Conservation (phyloP, 1,140 invertebrate genomes). For the Cyrtorhinus lividipennis region DNA sequence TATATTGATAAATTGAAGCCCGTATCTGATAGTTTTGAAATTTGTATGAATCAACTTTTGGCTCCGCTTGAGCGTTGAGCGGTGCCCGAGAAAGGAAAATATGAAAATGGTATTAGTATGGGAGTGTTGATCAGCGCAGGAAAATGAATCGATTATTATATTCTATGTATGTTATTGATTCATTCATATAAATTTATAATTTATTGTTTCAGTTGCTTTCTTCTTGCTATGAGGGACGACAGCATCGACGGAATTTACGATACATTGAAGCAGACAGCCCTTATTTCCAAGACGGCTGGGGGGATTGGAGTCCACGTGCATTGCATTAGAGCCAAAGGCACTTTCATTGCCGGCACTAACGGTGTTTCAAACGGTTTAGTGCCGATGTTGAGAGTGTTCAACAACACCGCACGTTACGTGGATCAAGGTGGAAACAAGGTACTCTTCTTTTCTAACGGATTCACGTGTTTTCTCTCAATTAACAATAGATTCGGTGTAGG, state of each 20-base stretch:
- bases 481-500: no score
- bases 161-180: no score
- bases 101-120: no score
- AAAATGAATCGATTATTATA: no score
- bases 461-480: not conserved
- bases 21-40: no score
- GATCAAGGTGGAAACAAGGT: slow-evolving; percentile 96
- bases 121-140: no score
- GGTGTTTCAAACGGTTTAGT: slow-evolving; percentile 93
- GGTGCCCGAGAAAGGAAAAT: no score
- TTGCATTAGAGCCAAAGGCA: slow-evolving; percentile 83
- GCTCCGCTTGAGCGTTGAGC: no score
- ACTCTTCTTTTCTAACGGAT: slow-evolving; percentile 3
- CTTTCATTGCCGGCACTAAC: slow-evolving; percentile 87
- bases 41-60: no score
- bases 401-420: slow-evolving; percentile 92
- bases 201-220: slow-evolving; percentile 59
- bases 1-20: no score
- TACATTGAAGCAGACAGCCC: slow-evolving; percentile 83
- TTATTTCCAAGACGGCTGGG: slow-evolving; percentile 94
- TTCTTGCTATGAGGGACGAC: slow-evolving; percentile 89
- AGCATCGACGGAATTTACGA: slow-evolving; percentile 98
- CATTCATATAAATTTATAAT: not conserved
- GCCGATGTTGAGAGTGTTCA: slow-evolving; percentile 92
- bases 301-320: slow-evolving; percentile 96